Evolutionary conservation across 2,888 invertebrate genomes (phyloP).

Genomic region (Colletes collaris): DNA sequence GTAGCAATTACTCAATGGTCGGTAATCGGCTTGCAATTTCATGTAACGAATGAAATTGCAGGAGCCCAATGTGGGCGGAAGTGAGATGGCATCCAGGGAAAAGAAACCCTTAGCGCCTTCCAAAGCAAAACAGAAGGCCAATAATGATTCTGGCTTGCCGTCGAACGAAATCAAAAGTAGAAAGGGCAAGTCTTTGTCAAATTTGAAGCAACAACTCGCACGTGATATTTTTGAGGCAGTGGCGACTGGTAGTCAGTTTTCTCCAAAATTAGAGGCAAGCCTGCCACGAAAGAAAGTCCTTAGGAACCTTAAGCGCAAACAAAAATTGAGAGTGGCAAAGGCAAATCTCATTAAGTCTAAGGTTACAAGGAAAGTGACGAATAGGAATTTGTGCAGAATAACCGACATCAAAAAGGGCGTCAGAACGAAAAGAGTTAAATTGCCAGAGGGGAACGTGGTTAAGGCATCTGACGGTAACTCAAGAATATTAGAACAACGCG

Average conservation of each 20-base stretch:
- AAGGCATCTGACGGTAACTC: slow-evolving; percentile 45
- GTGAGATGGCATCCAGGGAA: slow-evolving; percentile 84
- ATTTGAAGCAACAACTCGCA: slow-evolving; percentile 74
- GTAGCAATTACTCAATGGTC: background rate
- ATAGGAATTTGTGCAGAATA: slow-evolving; percentile 74
- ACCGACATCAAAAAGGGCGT: slow-evolving; percentile 70
- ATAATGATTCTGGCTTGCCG: slow-evolving; percentile 78
- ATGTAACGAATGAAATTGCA: slow-evolving; percentile 68
- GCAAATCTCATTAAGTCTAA: slow-evolving; percentile 78
- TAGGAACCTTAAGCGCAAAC: slow-evolving; percentile 78
- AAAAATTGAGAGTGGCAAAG: slow-evolving; percentile 77
- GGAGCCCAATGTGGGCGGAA: slow-evolving; percentile 83
- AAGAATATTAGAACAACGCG: slow-evolving; percentile 55
- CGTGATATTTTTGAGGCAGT: slow-evolving; percentile 80
- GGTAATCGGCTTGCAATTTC: slow-evolving; percentile 31
- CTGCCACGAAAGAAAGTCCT: slow-evolving; percentile 80
- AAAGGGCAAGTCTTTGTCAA: slow-evolving; percentile 73
- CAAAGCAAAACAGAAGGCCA: slow-evolving; percentile 81
- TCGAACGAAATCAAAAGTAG: slow-evolving; percentile 75
- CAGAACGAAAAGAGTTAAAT: slow-evolving; percentile 65
- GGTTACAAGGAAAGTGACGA: slow-evolving; percentile 76
- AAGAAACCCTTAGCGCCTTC: slow-evolving; percentile 83
- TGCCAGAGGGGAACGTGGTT: slow-evolving; percentile 38
- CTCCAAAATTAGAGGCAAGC: slow-evolving; percentile 78
- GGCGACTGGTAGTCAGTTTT: slow-evolving; percentile 79